Evolutionary conservation across 2,113 vertebrate genomes (phyloP), one percentile per base, ranked within the genome.

Genomic region (Polypterus senegalus): DNA sequence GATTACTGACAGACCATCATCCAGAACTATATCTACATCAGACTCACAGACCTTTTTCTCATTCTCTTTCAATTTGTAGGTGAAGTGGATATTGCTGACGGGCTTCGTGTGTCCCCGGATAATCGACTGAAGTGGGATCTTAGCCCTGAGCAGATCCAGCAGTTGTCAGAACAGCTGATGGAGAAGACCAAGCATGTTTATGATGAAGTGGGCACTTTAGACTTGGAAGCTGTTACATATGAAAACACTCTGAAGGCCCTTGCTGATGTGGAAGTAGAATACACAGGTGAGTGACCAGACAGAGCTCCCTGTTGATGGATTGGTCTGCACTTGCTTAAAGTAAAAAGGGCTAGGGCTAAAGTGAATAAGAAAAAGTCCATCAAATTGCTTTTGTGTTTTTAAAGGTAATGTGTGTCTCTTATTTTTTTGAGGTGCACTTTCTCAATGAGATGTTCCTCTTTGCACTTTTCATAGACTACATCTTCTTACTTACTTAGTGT

Each of bases 181-280:
- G 65, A 76, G 53, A 83, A 80, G 59, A 97, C 91, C 54, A 95
- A 93, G 83, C 63, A 59, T 0, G 91, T 95, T 6, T 97, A 98
- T 4, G 93, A 99, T 76, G 27, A n/a, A 0, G 91, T 99, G 53
- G 94, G 92, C 0, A 57, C 72, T 0, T 84, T 94, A 73, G 79
- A 80, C 3, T 64, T 81, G 0, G 74, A 77, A 0, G 66, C 74
- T 0, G 92, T 99, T 60, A 84, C 76, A 65, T 89, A 88, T 0
- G 86, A 91, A 53, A 99, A 86, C 78, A 94, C 92, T 0, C 82
- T 99, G 47, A 92, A 94, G 76, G 89, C 85, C 0, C 80, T 98
- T 52, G 93, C 94, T 0, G 90, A 94, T 0, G 91, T 92, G 63
- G 96, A 98, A 67, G 92, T 93, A 45, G 84, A 92, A 0, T 98